Evolutionary conservation across 92 coral and sea anemone genomes (phyloP).

Genomic region (Umimayanthus chanpuru): DNA sequence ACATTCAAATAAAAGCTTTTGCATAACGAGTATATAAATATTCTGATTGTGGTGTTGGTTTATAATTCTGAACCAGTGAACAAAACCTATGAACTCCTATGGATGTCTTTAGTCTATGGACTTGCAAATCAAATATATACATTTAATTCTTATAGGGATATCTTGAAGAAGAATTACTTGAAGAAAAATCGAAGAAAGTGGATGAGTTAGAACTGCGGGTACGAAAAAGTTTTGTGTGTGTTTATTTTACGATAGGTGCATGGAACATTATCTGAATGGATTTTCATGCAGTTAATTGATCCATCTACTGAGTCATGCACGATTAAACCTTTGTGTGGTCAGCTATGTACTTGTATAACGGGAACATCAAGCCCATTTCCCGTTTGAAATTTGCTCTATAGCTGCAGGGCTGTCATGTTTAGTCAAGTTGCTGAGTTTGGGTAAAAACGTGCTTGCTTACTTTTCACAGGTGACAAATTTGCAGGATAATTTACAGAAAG

Average conservation of each 20-base stretch:
- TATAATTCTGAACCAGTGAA: too few species aligned
- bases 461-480: constrained; percentile 54
- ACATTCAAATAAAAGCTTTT: not conserved
- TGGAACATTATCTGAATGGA: not conserved
- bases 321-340: not conserved
- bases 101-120: too few species aligned
- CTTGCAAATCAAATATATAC: not conserved
- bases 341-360: too few species aligned
- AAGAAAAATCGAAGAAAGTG: constrained; percentile 67
- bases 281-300: not conserved
- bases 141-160: constrained; percentile 55
- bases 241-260: not conserved
- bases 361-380: too few species aligned
- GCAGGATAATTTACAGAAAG: constrained; percentile 56
- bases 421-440: not conserved
- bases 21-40: not conserved
- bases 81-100: too few species aligned
- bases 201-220: constrained; percentile 75
- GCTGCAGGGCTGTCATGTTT: too few species aligned
- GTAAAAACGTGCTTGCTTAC: not conserved
- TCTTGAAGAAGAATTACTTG: constrained; percentile 64
- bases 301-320: not conserved
- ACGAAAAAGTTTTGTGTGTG: not conserved
- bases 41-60: too few species aligned
- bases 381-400: not conserved